Evolutionary conservation across 2,888 invertebrate genomes (phyloP).

Genomic region (Asteroscopus sphinx): DNA sequence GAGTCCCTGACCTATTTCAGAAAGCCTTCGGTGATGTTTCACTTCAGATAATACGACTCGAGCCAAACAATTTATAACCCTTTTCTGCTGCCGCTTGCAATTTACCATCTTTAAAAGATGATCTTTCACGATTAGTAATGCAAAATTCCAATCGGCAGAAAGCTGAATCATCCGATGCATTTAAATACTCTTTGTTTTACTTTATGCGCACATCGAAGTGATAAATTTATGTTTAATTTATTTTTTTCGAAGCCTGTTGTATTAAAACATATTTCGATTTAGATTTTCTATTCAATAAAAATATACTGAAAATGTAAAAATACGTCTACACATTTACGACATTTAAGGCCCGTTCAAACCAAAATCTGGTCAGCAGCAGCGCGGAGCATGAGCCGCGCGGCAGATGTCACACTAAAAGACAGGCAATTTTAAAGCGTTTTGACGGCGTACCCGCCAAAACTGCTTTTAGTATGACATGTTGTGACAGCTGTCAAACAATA

Average conservation of each 20-base stretch:
- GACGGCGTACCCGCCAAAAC: no score
- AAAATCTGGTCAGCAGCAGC: no score
- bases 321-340: constrained; percentile 12
- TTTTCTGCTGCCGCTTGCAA: constrained; percentile 50
- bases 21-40: constrained; percentile 73
- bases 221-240: no score
- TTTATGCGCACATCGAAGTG: neutral
- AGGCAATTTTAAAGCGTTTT: no score
- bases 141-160: constrained; percentile 21
- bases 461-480: no score
- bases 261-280: neutral
- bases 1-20: constrained; percentile 76
- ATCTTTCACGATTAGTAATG: constrained; percentile 36
- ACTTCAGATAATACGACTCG: constrained; percentile 68
- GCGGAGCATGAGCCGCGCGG: no score
- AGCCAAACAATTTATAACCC: constrained; percentile 69
- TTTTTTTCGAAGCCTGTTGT: no score
- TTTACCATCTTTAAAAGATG: constrained; percentile 49
- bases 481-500: no score
- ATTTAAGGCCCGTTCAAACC: no score
- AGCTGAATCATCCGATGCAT: constrained; percentile 3
- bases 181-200: neutral
- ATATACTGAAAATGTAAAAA: constrained; percentile 13
- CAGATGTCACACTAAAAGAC: no score
- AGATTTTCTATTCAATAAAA: constrained; percentile 26